Conservation (phyloP, 2,888 invertebrate genomes). For the Candidula unifasciata region DNA sequence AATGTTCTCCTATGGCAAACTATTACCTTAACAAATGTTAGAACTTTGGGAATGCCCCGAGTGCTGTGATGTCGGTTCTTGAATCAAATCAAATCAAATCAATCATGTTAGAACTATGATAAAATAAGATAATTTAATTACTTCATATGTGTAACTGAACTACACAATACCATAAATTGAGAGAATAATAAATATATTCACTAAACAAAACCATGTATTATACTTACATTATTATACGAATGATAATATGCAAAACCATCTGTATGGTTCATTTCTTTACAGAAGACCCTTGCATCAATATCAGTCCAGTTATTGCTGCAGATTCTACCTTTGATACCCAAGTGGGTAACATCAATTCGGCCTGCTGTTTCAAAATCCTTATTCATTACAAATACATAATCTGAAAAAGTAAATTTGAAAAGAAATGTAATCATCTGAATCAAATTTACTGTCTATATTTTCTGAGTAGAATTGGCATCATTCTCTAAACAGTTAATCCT, state of each 20-base stretch:
- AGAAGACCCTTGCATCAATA: slow-evolving; percentile 67
- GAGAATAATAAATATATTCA: no score
- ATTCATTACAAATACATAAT: slow-evolving; percentile 20
- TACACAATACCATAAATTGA: no score
- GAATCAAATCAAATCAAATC: no score
- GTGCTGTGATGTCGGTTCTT: no score
- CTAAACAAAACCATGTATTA: background rate
- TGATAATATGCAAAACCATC: slow-evolving; percentile 66
- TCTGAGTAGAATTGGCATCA: no score
- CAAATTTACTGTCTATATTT: background rate
- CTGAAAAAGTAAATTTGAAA: slow-evolving; percentile 12
- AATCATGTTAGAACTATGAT: no score
- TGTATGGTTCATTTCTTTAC: slow-evolving; percentile 58
- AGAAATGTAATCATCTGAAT: background rate
- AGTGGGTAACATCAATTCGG: slow-evolving; percentile 64
- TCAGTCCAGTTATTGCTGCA: slow-evolving; percentile 68
- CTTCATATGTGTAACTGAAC: no score
- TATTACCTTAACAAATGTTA: no score
- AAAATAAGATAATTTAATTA: no score
- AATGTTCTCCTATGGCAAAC: no score
- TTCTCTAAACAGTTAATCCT: no score
- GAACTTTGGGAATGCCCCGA: no score
- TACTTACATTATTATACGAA: slow-evolving; percentile 47
- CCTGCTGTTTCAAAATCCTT: slow-evolving; percentile 24
- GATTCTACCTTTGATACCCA: slow-evolving; percentile 78